phyloP scores from a whole-genome alignment of 2,888 invertebrate genomes.

The Pilophorus perplexus region DNA sequence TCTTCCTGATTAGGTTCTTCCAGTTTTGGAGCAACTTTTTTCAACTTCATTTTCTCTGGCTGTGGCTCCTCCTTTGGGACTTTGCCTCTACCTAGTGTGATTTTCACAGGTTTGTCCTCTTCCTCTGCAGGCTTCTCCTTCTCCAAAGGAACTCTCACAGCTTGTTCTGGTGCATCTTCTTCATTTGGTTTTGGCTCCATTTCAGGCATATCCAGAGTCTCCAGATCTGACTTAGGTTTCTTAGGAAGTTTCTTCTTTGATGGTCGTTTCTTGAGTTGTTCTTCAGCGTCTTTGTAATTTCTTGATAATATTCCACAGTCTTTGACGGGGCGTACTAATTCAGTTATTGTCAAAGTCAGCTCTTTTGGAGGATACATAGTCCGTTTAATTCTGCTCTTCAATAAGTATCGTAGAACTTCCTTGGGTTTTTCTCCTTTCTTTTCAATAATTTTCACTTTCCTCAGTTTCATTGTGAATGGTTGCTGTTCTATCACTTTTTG shows the following conservation, averaged over 20 bases:
- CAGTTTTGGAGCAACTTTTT: slow-evolving; percentile 54
- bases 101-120: slow-evolving; percentile 49
- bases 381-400: slow-evolving; percentile 48
- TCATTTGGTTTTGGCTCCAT: slow-evolving; percentile 36
- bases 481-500: slow-evolving; percentile 45
- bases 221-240: slow-evolving; percentile 53
- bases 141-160: slow-evolving; percentile 19
- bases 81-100: slow-evolving; percentile 47
- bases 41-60: slow-evolving; percentile 56
- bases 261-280: slow-evolving; percentile 54
- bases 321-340: slow-evolving; percentile 43
- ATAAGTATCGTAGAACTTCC: slow-evolving; percentile 46
- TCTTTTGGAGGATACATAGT: slow-evolving; percentile 48
- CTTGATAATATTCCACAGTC: slow-evolving; percentile 56
- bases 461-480: slow-evolving; percentile 47
- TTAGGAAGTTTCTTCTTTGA: slow-evolving; percentile 54
- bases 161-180: slow-evolving; percentile 23
- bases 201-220: slow-evolving; percentile 51
- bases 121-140: slow-evolving; percentile 41
- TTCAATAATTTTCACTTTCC: slow-evolving; percentile 47
- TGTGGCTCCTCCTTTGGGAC: slow-evolving; percentile 51
- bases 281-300: slow-evolving; percentile 56
- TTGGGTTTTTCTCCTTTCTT: slow-evolving; percentile 46
- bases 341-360: slow-evolving; percentile 49
- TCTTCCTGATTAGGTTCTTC: slow-evolving; percentile 49